These are phyloP conservation scores for Alces alces DNA, from an alignment of 2,113 vertebrate species.

Conservation along the genomic window DNA sequence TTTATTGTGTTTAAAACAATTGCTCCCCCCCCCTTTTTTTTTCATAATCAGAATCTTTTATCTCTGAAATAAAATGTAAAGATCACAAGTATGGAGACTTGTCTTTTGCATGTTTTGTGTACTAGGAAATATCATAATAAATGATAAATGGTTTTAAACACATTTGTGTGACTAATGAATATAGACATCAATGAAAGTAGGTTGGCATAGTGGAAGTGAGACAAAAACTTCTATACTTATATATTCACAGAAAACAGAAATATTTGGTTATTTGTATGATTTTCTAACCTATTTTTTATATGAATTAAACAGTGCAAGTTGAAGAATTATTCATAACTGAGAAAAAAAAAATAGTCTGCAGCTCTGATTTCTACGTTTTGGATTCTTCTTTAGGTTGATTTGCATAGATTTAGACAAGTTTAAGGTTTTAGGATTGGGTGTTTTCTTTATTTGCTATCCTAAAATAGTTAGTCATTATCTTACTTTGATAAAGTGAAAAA, in stretches of 20 bases:
- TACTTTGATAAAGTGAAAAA: constrained; percentile 11
- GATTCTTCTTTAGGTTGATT: neutral
- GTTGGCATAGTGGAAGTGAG: neutral
- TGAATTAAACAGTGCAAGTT: neutral
- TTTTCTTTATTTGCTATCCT: neutral
- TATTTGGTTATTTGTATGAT: neutral
- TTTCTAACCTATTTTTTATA: neutral
- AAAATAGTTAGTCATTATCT: neutral
- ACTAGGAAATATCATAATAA: neutral
- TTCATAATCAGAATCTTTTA: neutral
- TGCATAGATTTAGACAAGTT: neutral
- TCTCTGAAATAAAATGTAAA: neutral
- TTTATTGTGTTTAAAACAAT: neutral
- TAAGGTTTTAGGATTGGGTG: neutral
- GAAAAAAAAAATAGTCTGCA: neutral
- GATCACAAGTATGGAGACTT: neutral
- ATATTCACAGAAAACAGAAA: neutral
- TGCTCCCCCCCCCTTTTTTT: neutral
- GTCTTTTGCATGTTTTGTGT: neutral
- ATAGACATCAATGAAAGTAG: neutral
- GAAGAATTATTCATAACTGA: neutral
- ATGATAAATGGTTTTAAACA: neutral
- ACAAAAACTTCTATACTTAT: neutral
- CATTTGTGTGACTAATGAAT: neutral
- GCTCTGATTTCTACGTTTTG: neutral